A percentile compares a stretch with the other conserved stretches of the same genome.
phyloP scores from a whole-genome alignment of 1,140 invertebrate species.

The Helicorthomorpha holstii region DNA sequence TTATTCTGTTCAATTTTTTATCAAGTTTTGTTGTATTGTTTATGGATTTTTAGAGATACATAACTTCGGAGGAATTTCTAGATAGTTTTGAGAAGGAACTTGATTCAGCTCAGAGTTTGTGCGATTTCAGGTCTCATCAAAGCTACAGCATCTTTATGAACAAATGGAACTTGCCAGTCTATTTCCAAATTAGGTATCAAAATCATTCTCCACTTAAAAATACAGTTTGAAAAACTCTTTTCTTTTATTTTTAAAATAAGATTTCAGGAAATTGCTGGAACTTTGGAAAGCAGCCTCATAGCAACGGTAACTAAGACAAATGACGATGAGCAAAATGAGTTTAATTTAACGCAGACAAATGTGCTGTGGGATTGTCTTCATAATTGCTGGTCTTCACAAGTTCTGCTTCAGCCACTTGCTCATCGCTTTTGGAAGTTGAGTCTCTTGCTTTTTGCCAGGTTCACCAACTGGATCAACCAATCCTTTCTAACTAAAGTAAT shows the following conservation, averaged over 20 bases:
- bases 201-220: not conserved
- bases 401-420: constrained; percentile 52
- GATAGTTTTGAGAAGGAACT: constrained; percentile 51
- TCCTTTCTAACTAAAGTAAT: constrained; percentile 24
- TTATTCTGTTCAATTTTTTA: not conserved
- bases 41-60: constrained; percentile 43
- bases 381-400: constrained; percentile 50
- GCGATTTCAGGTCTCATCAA: constrained; percentile 22
- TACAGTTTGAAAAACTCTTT: not conserved
- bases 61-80: constrained; percentile 60
- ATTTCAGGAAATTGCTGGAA: constrained; percentile 70
- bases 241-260: constrained; percentile 15
- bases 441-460: constrained; percentile 59
- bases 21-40: not conserved
- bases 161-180: constrained; percentile 85
- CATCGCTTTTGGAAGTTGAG: constrained; percentile 74
- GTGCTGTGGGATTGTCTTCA: constrained; percentile 38
- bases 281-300: constrained; percentile 39
- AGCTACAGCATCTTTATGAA: constrained; percentile 43
- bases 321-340: constrained; percentile 12
- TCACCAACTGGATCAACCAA: constrained; percentile 44
- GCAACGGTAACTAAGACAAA: constrained; percentile 9
- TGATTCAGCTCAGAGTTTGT: constrained; percentile 30
- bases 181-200: constrained; percentile 67
- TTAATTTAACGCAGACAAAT: constrained; percentile 25